phyloP scores from a whole-genome alignment of 2,113 vertebrate genomes.

The Gymnorhina tibicen region DNA sequence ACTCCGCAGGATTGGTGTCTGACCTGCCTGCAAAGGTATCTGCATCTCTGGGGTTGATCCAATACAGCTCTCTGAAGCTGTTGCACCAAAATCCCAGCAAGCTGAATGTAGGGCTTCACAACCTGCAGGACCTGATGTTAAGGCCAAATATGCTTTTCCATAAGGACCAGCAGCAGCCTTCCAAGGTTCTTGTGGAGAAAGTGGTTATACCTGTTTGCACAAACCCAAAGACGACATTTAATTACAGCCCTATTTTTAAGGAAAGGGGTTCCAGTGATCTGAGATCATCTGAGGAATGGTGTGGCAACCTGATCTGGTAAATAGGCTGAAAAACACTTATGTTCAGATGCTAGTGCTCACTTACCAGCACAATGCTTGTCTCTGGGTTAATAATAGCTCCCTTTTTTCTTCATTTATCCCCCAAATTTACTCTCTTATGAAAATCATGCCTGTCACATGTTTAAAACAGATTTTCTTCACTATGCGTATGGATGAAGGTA shows the following conservation, averaged over 20 bases:
- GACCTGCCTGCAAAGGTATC: not conserved
- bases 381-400: not conserved
- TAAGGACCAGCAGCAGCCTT: not conserved
- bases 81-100: not conserved
- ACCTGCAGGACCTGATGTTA: rapidly evolving
- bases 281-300: not conserved
- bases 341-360: not conserved
- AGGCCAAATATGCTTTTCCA: not conserved
- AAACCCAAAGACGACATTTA: not conserved
- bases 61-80: not conserved
- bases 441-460: not conserved
- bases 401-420: slow-evolving; percentile 8
- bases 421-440: not conserved
- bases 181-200: not conserved
- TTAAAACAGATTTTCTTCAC: slow-evolving; percentile 50
- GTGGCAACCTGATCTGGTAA: not conserved
- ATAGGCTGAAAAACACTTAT: not conserved
- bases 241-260: not conserved
- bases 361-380: not conserved
- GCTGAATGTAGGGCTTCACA: not conserved
- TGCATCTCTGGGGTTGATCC: not conserved
- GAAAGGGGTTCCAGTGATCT: not conserved
- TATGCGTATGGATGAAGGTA: not conserved
- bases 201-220: rapidly evolving
- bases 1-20: not conserved